These are phyloP conservation scores for Hoplias malabaricus DNA, from an alignment of 2,113 vertebrate species.

Conservation along the genomic window DNA sequence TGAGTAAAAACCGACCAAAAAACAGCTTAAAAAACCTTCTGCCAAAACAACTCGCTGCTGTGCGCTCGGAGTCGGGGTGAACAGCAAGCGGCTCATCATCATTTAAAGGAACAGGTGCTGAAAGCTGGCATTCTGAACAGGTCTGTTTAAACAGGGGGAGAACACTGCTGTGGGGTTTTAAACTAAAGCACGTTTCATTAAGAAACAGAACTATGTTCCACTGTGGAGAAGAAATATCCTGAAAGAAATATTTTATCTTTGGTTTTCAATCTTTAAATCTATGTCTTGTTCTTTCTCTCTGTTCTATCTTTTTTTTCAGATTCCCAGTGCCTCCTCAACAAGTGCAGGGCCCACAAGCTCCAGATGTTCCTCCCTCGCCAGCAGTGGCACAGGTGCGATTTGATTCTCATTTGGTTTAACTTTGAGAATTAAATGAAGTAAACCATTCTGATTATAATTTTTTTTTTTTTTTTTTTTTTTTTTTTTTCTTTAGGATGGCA, in stretches of 20 bases:
- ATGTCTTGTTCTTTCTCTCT: background rate
- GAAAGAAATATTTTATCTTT: background rate
- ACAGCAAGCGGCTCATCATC: too few relatives aligned
- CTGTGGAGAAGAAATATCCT: too few relatives aligned
- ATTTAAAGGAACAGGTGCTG: too few relatives aligned
- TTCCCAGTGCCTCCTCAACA: constrained; percentile 82
- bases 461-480: background rate
- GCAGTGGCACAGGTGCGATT: constrained; percentile 79
- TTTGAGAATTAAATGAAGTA: background rate
- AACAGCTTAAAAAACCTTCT: too few relatives aligned
- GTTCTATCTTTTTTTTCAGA: constrained; percentile 60
- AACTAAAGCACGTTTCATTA: too few relatives aligned
- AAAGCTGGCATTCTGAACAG: too few relatives aligned
- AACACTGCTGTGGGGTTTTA: too few relatives aligned
- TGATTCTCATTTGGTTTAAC: background rate
- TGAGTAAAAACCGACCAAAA: too few relatives aligned
- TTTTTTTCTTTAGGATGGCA: constrained; percentile 78
- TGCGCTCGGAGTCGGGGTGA: too few relatives aligned
- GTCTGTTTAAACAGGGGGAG: too few relatives aligned
- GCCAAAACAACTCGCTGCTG: too few relatives aligned
- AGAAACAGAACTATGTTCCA: too few relatives aligned
- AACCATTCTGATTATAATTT: background rate
- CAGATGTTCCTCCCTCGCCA: constrained; percentile 79
- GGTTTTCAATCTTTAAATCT: background rate
- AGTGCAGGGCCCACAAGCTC: constrained; percentile 61